Conservation (phyloP, 2,797 vertebrate genomes). For the Setipinna tenuifilis region DNA sequence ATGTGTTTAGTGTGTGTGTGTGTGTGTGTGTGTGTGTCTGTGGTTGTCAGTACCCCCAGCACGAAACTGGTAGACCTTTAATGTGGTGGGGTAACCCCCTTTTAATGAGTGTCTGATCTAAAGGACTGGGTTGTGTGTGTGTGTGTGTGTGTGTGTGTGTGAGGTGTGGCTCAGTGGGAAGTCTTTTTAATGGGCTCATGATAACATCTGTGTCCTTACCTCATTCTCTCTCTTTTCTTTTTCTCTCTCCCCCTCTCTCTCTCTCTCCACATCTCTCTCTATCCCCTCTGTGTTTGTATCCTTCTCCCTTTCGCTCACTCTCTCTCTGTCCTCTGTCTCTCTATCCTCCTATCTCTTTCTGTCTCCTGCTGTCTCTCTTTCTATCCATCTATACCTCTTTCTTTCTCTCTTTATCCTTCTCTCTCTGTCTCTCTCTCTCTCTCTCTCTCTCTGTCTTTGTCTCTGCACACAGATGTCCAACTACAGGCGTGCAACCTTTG, state of each 20-base stretch:
- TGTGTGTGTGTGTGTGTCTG: constrained; percentile 15
- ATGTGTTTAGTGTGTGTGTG: constrained; percentile 13
- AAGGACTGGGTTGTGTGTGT: not conserved
- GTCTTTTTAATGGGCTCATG: not conserved
- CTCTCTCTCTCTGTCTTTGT: not conserved
- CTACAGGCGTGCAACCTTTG: constrained; percentile 91
- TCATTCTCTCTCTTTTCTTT: not conserved
- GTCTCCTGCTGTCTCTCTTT: too few species aligned
- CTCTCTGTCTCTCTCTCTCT: too few species aligned
- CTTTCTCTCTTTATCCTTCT: too few species aligned
- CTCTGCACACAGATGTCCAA: constrained; percentile 85
- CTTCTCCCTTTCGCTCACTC: not conserved
- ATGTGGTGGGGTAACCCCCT: constrained; percentile 19
- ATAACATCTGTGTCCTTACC: constrained; percentile 21
- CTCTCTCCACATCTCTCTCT: not conserved
- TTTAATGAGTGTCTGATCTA: constrained; percentile 16
- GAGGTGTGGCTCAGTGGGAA: not conserved
- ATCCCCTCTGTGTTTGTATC: not conserved
- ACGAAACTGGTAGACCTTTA: not conserved
- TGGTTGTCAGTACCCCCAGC: not conserved
- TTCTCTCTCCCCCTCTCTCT: not conserved
- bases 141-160: not conserved
- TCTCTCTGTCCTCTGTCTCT: not conserved
- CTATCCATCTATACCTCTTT: too few species aligned
- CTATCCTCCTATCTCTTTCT: not conserved